These are phyloP conservation scores for Ridgeia piscesae DNA, from an alignment of 1,140 invertebrate genomes.

Conservation along the genomic window DNA sequence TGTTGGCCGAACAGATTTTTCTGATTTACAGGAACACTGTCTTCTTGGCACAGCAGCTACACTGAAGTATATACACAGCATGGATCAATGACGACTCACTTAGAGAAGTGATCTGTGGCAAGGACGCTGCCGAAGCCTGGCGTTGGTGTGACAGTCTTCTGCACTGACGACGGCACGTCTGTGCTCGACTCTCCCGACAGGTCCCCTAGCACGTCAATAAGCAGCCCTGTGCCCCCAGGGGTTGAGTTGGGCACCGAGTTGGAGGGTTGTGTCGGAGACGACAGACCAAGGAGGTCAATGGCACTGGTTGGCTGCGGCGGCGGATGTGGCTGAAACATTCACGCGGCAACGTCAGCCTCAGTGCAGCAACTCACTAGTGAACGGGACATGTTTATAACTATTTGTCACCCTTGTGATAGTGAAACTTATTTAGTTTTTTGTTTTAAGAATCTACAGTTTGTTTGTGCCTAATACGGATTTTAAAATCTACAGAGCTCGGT, in stretches of 20 bases:
- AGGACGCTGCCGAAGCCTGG: not conserved
- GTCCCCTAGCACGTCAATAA: slow-evolving; percentile 22
- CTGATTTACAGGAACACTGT: not conserved
- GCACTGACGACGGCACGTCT: not conserved
- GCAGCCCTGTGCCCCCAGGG: slow-evolving; percentile 11
- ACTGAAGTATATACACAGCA: not conserved
- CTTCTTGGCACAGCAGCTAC: not conserved
- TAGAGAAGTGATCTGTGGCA: not conserved
- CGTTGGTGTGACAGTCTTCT: not conserved
- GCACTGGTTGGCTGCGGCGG: slow-evolving; percentile 24
- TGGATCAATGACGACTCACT: not conserved
- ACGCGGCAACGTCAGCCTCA: not conserved
- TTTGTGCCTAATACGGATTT: too few species aligned
- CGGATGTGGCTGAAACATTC: not conserved
- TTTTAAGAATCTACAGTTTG: too few species aligned
- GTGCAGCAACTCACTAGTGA: not conserved
- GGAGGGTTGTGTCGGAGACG: slow-evolving; percentile 26
- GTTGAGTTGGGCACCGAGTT: not conserved
- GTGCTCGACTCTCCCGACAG: slow-evolving; percentile 9
- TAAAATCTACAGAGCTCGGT: too few species aligned
- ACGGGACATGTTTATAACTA: too few species aligned
- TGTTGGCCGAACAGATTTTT: not conserved
- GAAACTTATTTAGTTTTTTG: too few species aligned
- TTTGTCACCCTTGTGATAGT: too few species aligned
- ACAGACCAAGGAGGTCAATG: slow-evolving; percentile 44